Evolutionary conservation across 2,113 vertebrate genomes (phyloP).

Genomic region (Theropithecus gelada): DNA sequence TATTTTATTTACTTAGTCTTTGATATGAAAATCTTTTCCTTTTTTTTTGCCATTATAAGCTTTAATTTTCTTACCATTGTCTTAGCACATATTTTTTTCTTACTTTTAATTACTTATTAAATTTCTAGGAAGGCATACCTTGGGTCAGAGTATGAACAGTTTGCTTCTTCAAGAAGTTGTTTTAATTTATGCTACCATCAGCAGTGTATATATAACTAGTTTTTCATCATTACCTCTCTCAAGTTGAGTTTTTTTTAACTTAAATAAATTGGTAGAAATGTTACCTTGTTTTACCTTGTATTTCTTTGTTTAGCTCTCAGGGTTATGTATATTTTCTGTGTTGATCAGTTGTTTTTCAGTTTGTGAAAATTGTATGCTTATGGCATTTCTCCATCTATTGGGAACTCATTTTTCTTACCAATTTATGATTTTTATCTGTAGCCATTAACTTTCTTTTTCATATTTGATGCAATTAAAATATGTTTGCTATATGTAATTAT

Average conservation of each 20-base stretch:
- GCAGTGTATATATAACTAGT: neutral
- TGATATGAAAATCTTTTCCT: constrained; percentile 17
- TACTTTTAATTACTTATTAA: constrained; percentile 18
- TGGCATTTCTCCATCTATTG: constrained; percentile 8
- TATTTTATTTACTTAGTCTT: constrained; percentile 24
- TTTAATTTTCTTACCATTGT: constrained; percentile 12
- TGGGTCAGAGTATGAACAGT: neutral
- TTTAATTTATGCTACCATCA: constrained; percentile 30
- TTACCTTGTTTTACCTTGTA: constrained; percentile 35
- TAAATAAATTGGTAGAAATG: neutral
- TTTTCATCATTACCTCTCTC: neutral
- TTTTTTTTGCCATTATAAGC: neutral
- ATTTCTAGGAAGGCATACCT: neutral
- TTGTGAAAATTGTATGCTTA: constrained; percentile 6
- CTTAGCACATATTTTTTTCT: neutral
- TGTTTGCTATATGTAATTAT: neutral
- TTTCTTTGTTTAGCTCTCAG: neutral
- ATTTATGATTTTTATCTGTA: neutral
- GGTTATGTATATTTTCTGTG: neutral
- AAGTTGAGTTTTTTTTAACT: neutral
- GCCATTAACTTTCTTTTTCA: constrained; percentile 28
- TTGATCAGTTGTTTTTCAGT: neutral
- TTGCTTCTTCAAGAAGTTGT: neutral
- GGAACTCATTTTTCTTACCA: constrained; percentile 28
- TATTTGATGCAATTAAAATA: neutral